Base-by-base conservation (phyloP, 2,113 vertebrate genomes). In the Zosterops hypoxanthus region DNA sequence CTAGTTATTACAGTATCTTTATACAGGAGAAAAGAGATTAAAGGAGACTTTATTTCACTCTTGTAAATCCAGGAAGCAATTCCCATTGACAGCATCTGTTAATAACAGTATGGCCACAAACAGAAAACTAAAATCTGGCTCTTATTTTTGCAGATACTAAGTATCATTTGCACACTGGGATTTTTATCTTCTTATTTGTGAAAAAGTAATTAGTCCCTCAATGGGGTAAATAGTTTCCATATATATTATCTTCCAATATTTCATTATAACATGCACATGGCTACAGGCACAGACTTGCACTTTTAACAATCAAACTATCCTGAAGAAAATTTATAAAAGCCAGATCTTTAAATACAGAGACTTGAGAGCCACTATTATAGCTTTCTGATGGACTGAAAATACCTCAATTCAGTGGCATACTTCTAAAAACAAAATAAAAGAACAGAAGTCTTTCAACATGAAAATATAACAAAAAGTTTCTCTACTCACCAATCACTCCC, bases 381-480 rank as follows among this genome's bases (percentile, higher is more conserved):
- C 57, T 71, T 61, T 66, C 2, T 70, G 69, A 50, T 6, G 41
- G 44, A 47, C 26, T 36, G 14, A 31, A 88, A 82, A 57, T 21
- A 65, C 5, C 24, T 63, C 33, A 19, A 46, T 52, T 50, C 24
- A 50, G 57, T 47, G 59, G 12, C 53, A 24, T 24, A 47, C 3
- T 50, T 61, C 42, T 34, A 36, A 57, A 65, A 77, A 36, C 2
- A 36, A 66, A 42, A 36, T 17, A 66, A 71, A 66, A 82, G 19
- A 66, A 21, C 13, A 29, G 9, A 73, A 71, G 50, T n/a, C 53
- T 69, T 82, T 80, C 34, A 26, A 73, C 5, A 73, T 1, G 15
- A 86, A 96, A 93, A 85, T 31, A 77, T 84, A 94, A 76, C 66
- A 86, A 64, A 44, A 91, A 49, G 33, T 55, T 92, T 66, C 55